Base-by-base conservation (phyloP, 2,888 invertebrate species). In the Dryobota labecula region DNA sequence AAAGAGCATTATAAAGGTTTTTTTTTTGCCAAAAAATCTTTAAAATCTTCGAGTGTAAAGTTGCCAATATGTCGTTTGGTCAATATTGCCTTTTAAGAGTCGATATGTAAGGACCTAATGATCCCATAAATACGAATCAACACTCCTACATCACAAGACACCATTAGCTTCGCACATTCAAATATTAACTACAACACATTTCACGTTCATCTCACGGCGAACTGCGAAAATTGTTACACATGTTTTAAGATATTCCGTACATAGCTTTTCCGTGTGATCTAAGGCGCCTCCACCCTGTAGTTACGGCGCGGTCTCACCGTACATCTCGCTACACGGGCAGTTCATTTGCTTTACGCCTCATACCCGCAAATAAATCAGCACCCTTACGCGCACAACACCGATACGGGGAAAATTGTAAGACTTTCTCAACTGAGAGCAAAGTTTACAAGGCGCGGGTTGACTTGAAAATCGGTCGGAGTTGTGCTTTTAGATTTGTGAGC, bases 351-450 rank as follows among this genome's bases (percentile, higher is more conserved):
- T 94, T 95, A 95, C 95, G 94, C 93, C 92, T 93, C 94, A 92
- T 93, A 92, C 93, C 94, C 95, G 91, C 95, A 94, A 93, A 95
- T 95, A 96, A 95, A 96, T 96, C 95, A 95, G 91, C 88, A 79
- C 85, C 89, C 90, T 88, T 85, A 89, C 88, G 88, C 89, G 87
- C 87, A 87, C 82, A 76, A 80, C 89, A 90, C 90, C 88, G 90
- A 89, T 88, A 88, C 88, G 85, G 87, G 88, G 89, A 88, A 92
- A 91, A 91, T 88, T 90, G 88, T 88, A 87, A 90, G 87, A 90
- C 90, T 90, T 90, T 87, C 75, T 73, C 74, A 87, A 87, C 86
- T 49, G 47, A 64, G 79, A 86, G 82, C 54, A 75, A 83, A 83
- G 75, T 86, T 86, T 73, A 73, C 51, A 83, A 43, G 65, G 65